Conservation (phyloP, 2,888 invertebrate species). For the Aporophyla lueneburgensis region DNA sequence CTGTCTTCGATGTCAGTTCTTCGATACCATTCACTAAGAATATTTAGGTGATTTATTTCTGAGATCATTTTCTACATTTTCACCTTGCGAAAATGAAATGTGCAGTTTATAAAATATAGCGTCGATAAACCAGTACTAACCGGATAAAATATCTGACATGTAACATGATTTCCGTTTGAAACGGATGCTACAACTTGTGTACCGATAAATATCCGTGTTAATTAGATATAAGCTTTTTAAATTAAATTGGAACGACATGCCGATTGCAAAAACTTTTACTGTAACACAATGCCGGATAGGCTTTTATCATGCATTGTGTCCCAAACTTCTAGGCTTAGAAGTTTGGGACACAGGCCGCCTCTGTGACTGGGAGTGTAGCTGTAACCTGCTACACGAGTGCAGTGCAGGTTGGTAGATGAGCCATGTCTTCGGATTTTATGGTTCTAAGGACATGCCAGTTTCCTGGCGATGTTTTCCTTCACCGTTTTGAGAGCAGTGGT, state of each 20-base stretch:
- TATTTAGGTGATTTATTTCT: neutral
- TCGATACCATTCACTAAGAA: neutral
- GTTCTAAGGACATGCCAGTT: no score
- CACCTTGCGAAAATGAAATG: neutral
- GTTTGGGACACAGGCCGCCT: no score
- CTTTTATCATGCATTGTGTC: no score
- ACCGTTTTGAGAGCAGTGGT: no score
- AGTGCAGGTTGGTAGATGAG: no score
- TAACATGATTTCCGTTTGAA: slow-evolving; percentile 32
- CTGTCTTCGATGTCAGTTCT: neutral
- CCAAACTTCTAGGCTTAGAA: no score
- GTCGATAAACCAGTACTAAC: slow-evolving; percentile 13
- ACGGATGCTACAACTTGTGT: slow-evolving; percentile 13
- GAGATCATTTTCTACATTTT: neutral
- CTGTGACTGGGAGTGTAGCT: no score
- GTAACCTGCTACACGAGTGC: no score
- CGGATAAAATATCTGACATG: slow-evolving; percentile 19
- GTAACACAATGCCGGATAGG: neutral
- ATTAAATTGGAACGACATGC: neutral
- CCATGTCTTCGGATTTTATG: no score
- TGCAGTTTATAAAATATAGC: slow-evolving; percentile 1
- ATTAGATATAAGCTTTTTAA: neutral
- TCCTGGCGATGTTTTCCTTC: no score
- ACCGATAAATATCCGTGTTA: slow-evolving; percentile 25
- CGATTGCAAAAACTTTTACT: neutral